Conservation (phyloP, 2,888 invertebrate genomes). For the Melanostoma mellinum region DNA sequence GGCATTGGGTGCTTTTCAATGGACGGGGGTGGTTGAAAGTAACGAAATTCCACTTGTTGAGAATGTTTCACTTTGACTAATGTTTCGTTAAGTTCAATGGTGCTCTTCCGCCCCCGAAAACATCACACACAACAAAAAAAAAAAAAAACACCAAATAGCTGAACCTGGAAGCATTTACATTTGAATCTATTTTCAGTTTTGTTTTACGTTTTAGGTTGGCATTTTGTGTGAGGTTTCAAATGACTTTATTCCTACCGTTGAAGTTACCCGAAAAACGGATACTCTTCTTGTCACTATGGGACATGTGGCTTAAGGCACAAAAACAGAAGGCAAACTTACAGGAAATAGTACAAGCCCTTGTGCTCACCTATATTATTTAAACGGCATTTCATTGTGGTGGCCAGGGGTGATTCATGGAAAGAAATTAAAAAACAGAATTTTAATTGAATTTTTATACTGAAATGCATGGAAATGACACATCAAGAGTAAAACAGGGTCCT, state of each 20-base stretch:
- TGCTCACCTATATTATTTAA: no score
- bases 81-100: conserved; percentile 73
- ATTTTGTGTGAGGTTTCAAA: conserved; percentile 41
- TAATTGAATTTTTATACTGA: no score
- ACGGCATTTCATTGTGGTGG: no score
- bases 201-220: conserved; percentile 49
- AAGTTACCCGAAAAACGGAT: conserved; percentile 58
- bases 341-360: no score
- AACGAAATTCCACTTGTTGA: conserved; percentile 71
- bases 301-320: not conserved
- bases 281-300: conserved; percentile 1
- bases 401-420: no score
- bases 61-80: conserved; percentile 70
- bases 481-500: no score
- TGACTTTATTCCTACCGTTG: conserved; percentile 66
- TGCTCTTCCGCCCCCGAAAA: conserved; percentile 45
- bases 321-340: no score
- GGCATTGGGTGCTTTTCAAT: not conserved
- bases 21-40: conserved; percentile 33
- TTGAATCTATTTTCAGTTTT: conserved; percentile 33
- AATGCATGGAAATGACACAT: no score
- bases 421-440: no score
- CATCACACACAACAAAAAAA: not conserved
- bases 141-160: not conserved
- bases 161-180: conserved; percentile 39